phyloP scores from a whole-genome alignment of 2,888 invertebrate genomes.

The Eupithecia vulgata region DNA sequence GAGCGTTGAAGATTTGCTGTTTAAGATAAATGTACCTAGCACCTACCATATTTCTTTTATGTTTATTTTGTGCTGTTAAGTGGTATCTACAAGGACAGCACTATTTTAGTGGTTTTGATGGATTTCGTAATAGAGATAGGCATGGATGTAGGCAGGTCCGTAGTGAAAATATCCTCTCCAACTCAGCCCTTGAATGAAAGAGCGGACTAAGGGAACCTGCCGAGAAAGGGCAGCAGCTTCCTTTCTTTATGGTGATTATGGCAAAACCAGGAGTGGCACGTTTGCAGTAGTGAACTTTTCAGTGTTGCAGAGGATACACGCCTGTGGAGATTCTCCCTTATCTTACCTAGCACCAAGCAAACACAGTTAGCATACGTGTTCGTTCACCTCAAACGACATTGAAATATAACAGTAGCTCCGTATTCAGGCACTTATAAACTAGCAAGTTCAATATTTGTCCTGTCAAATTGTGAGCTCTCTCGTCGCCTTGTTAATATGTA shows the following conservation, averaged over 20 bases:
- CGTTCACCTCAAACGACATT: slow-evolving; percentile 4
- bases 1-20: no score
- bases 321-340: not conserved
- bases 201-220: not conserved
- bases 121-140: no score
- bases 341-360: not conserved
- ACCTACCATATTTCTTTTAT: no score
- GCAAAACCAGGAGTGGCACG: not conserved
- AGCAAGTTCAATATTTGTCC: slow-evolving; percentile 34
- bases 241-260: not conserved
- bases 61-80: no score
- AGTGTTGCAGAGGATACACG: not conserved
- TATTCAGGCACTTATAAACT: slow-evolving; percentile 32
- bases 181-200: no score
- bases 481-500: slow-evolving; percentile 32
- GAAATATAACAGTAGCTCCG: slow-evolving; percentile 22
- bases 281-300: not conserved
- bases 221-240: not conserved
- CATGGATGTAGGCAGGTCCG: no score
- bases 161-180: no score
- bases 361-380: slow-evolving; percentile 7
- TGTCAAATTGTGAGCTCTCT: slow-evolving; percentile 37
- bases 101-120: no score
- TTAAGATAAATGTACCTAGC: no score
- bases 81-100: no score